Conservation (phyloP, 1,140 invertebrate species). For the Zaprionus capensis region DNA sequence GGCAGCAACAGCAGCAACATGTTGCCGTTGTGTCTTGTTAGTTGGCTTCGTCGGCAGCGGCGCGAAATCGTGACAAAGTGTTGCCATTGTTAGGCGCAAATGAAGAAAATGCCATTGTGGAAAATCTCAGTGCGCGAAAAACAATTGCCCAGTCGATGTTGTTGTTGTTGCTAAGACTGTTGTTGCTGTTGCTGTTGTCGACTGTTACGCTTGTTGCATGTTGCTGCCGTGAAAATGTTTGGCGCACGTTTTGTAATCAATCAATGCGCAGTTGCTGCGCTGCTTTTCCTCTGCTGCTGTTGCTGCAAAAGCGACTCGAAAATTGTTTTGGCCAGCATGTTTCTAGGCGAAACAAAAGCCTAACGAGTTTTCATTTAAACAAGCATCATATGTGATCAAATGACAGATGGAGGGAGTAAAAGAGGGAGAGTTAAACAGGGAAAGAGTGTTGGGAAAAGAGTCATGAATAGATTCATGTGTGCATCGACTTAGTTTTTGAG, state of each 20-base stretch:
- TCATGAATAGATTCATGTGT: conserved; percentile 3
- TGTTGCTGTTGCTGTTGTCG: conserved; percentile 54
- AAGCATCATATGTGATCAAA: conserved; percentile 24
- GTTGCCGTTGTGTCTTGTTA: conserved; percentile 78
- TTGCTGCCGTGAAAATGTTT: conserved; percentile 73
- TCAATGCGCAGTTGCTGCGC: conserved; percentile 49
- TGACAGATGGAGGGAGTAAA: neutral
- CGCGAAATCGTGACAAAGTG: conserved; percentile 80
- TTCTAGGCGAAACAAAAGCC: conserved; percentile 54
- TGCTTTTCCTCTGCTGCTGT: conserved; percentile 37
- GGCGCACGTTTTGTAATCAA: conserved; percentile 81
- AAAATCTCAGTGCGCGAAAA: conserved; percentile 68
- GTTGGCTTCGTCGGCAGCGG: conserved; percentile 44
- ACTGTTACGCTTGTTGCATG: conserved; percentile 44
- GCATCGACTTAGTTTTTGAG: neutral
- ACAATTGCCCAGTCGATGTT: conserved; percentile 68
- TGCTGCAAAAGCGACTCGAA: conserved; percentile 50
- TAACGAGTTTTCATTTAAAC: conserved; percentile 64
- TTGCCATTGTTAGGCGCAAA: conserved; percentile 81
- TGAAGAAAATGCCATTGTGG: conserved; percentile 83
- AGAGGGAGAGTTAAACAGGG: neutral
- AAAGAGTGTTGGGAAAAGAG: neutral
- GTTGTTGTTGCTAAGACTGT: conserved; percentile 38
- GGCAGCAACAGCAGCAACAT: conserved; percentile 56
- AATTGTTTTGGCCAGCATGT: conserved; percentile 63